These are phyloP conservation scores for Amphipoea oculea DNA, from an alignment of 2,888 invertebrate genomes.

Conservation along the genomic window DNA sequence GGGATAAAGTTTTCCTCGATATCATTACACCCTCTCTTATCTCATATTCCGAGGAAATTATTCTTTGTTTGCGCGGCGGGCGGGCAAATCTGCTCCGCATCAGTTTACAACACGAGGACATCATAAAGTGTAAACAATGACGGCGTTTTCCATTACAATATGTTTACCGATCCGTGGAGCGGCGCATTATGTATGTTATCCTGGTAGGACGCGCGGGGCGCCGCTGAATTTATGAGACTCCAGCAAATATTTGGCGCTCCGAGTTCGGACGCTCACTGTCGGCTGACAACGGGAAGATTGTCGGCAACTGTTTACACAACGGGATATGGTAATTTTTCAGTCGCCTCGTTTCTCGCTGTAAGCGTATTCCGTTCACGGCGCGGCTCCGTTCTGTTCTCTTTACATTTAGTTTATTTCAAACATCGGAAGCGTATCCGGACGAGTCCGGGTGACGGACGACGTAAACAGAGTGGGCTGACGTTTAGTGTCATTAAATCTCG, in stretches of 20 bases:
- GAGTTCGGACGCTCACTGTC: slow-evolving; percentile 85
- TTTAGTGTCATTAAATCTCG: slow-evolving; percentile 90
- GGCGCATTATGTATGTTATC: slow-evolving; percentile 90
- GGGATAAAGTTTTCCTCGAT: slow-evolving; percentile 61
- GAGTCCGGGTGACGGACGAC: slow-evolving; percentile 77
- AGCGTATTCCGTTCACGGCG: slow-evolving; percentile 81
- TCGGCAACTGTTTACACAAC: slow-evolving; percentile 86
- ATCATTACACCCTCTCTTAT: slow-evolving; percentile 60
- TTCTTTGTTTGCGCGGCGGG: slow-evolving; percentile 73
- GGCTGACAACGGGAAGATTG: slow-evolving; percentile 89
- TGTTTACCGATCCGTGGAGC: slow-evolving; percentile 90
- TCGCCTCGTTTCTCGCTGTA: slow-evolving; percentile 74
- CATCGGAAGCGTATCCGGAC: slow-evolving; percentile 77
- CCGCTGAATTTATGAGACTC: slow-evolving; percentile 89
- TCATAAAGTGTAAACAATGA: slow-evolving; percentile 90
- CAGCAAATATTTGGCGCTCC: slow-evolving; percentile 89
- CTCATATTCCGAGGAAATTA: slow-evolving; percentile 67
- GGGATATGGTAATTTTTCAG: slow-evolving; percentile 88
- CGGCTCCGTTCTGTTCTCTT: slow-evolving; percentile 74
- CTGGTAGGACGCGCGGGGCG: slow-evolving; percentile 86
- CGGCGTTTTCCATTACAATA: slow-evolving; percentile 91
- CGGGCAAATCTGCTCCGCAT: slow-evolving; percentile 79
- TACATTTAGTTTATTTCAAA: slow-evolving; percentile 72
- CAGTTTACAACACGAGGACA: slow-evolving; percentile 88
- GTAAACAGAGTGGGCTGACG: slow-evolving; percentile 83